Evolutionary conservation across 1,140 invertebrate genomes (phyloP), one percentile per base, ranked within the genome.

Genomic region (Sitobion miscanthi): DNA sequence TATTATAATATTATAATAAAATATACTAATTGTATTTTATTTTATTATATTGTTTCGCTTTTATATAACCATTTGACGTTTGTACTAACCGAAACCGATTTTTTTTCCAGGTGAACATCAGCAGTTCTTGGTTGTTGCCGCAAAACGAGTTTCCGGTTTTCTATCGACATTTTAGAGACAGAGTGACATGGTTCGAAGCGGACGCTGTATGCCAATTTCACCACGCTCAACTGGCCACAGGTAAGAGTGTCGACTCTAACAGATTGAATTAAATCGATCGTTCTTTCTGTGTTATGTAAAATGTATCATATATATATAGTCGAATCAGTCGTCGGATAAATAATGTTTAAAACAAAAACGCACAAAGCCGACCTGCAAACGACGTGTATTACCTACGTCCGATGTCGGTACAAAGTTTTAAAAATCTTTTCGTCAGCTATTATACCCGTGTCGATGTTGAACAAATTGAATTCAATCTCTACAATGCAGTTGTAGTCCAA

Each of bases 191-290:
- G 97, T 97, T 97, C 94, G 97, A 97, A 95, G 97, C 97, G 1
- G 97, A 97, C 94, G 97, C 97, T 23, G 97, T 97, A 38, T 97
- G 97, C 95, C 97, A 97, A 95, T 97, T 97, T 94, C 97, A 97
- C 95, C 97, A 97, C 94, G 97, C 96, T 91, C 97, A 97, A 95
- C 95, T 97, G 69, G 97, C 97, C 94, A 97, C 97, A 94, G 97
- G 97, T 97, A 95, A 96, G 95, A 96, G 95, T 95, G 90, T 49
- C 23, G n/a, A 52, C 11, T 20, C 77, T 17, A 35, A 82, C 21
- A 17, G 4, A 77, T 77, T 17, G 30, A n/a, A 77, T 77, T n/a
- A n/a, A 77, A 35, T 35, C 30, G 14, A 77, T 77, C n/a, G n/a
- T n/a, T 77, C 2, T 17, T 30, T 62, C 25, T 62, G 0, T 62